Conservation (phyloP, 2,797 vertebrate species). For the Acanthurus lineatus region DNA sequence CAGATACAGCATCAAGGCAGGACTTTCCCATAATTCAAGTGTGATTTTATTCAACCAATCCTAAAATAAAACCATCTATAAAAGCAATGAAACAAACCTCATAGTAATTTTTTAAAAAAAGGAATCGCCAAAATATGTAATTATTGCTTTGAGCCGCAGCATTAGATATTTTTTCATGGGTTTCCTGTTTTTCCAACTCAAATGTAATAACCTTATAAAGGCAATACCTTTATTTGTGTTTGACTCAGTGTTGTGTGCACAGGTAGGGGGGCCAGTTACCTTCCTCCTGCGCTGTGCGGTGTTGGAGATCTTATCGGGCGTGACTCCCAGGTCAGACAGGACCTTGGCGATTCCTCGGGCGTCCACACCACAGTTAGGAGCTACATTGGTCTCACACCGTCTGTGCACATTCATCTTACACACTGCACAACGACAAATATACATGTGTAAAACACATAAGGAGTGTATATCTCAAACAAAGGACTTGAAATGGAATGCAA, state of each 20-base stretch:
- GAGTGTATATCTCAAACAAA: neutral
- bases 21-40: no score
- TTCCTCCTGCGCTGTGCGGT: constrained; percentile 97
- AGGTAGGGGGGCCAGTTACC: constrained; percentile 74
- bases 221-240: neutral
- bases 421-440: constrained; percentile 80
- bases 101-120: no score
- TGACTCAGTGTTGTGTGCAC: no score
- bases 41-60: no score
- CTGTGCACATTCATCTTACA: constrained; percentile 99
- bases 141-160: no score
- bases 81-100: no score
- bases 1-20: no score
- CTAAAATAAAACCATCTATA: no score
- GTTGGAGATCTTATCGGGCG: constrained; percentile 98
- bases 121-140: no score
- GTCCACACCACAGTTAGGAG: constrained; percentile 98
- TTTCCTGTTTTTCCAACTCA: neutral
- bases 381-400: constrained; percentile 97
- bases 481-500: neutral
- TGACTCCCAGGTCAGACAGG: constrained; percentile 96
- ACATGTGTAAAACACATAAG: neutral
- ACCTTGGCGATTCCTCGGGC: constrained; percentile 98
- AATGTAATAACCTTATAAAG: neutral
- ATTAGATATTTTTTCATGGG: no score